Percentiles rank a stretch among this genome's conserved stretches.
Evolutionary conservation across 1,140 invertebrate genomes (phyloP).

Genomic region (Drosophila sturtevanti): DNA sequence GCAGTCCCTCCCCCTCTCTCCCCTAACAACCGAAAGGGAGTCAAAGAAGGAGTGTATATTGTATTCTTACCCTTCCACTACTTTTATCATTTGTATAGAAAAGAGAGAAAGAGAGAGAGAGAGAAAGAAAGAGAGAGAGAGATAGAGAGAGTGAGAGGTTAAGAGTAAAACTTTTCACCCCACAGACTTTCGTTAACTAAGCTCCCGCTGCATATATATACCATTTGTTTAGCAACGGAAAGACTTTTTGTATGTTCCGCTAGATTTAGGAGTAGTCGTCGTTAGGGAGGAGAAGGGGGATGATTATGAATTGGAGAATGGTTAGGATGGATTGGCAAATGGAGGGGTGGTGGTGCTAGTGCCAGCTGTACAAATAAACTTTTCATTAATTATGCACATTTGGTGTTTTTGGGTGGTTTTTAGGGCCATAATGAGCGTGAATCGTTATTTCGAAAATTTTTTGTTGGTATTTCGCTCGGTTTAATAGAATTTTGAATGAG

Average conservation of each 20-base stretch:
- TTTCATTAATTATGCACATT: slow-evolving; percentile 73
- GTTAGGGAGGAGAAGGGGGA: neutral
- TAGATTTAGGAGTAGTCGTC: slow-evolving; percentile 20
- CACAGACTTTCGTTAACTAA: slow-evolving; percentile 38
- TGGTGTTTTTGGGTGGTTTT: slow-evolving; percentile 16
- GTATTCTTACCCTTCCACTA: too few species aligned
- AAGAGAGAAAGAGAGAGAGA: slow-evolving; percentile 2
- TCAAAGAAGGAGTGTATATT: neutral
- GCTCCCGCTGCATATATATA: slow-evolving; percentile 61
- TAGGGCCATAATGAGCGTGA: slow-evolving; percentile 38
- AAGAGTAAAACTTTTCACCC: slow-evolving; percentile 49
- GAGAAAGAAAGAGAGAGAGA: neutral
- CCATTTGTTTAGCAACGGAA: slow-evolving; percentile 63
- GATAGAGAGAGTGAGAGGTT: neutral
- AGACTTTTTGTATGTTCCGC: slow-evolving; percentile 51
- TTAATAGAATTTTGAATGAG: slow-evolving; percentile 68
- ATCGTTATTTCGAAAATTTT: slow-evolving; percentile 20
- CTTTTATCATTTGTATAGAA: neutral
- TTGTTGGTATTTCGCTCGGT: neutral
- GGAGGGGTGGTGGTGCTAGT: neutral
- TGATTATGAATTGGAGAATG: neutral
- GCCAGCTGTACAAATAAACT: slow-evolving; percentile 63
- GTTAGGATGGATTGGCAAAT: neutral
- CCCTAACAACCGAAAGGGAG: neutral
- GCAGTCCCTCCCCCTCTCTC: neutral